Base-by-base conservation (phyloP, 2,888 invertebrate species). In the Meteorus colon region DNA sequence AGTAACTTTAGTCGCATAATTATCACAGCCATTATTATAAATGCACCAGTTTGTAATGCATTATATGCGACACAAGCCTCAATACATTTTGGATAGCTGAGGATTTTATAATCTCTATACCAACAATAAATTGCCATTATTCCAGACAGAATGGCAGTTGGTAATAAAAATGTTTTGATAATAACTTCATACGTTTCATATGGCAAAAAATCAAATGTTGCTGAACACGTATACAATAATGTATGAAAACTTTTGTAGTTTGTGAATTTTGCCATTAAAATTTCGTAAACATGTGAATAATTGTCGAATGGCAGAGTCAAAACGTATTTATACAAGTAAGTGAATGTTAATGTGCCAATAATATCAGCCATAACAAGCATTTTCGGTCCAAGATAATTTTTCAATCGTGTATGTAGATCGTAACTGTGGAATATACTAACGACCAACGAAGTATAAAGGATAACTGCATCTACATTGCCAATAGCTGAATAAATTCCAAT, bases 1-100 rank as follows among this genome's bases (percentile, higher is more conserved):
- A 96, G 92, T 71, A 96, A 87, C 85, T 96, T 96, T 66, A 96
- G 87, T 83, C 96, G 90, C 95, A 96, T 96, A 8, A 96, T 92
- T 14, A 96, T 87, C 1, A 90, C 86, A n/a, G 96, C 95, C 94
- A 96, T 94, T 0, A 93, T 84, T 1, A 92, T 92, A 87, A 94
- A 97, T 51, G 94, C 94, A 48, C 91, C 89, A 89, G 94, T 91
- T 86, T 96, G 96, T 12, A 94, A 90, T 37, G 94, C 88, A 86
- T 94, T 94, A 86, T 95, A 97, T 73, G 94, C 91, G 45, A 93
- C 86, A 0, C 92, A 92, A 19, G 93, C 90, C 62, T 93, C 93
- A 59, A 92, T 83, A 78, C 90, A 86, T 24, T 82, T 86, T 37
- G 91, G 84, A 81, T 90, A 91, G 14, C 83, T 80, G 55, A 81